Conservation (phyloP, 2,797 vertebrate species). For the Neosalanx taihuensis region DNA sequence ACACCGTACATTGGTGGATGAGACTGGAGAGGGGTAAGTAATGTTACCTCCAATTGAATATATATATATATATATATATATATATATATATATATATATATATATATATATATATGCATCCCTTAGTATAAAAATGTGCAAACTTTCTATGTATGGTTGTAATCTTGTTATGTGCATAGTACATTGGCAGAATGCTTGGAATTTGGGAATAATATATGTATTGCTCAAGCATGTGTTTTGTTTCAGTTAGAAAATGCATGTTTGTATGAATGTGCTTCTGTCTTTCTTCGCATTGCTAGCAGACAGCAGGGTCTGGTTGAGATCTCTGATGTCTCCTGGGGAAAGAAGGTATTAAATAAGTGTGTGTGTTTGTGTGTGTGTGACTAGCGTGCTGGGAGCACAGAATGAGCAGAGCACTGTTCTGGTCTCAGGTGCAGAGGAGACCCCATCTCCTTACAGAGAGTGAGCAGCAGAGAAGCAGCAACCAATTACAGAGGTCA, state of each 20-base stretch:
- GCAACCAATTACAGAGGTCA: conserved; percentile 51
- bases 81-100: neutral
- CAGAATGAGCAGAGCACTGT: conserved; percentile 14
- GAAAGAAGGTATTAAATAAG: neutral
- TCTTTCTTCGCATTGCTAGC: conserved; percentile 41
- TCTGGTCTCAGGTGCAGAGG: conserved; percentile 62
- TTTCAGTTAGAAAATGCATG: too few species aligned
- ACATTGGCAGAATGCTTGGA: too few species aligned
- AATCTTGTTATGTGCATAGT: neutral
- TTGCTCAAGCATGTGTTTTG: conserved; percentile 26
- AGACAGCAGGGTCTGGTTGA: conserved; percentile 59
- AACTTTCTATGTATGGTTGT: neutral
- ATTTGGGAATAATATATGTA: too few species aligned
- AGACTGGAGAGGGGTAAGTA: conserved; percentile 14
- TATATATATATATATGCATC: neutral
- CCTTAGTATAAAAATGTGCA: neutral
- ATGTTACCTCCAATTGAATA: neutral
- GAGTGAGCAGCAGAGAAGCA: conserved; percentile 50
- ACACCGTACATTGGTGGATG: conserved; percentile 9
- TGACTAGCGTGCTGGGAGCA: neutral
- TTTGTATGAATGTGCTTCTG: conserved; percentile 29
- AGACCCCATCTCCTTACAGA: conserved; percentile 51
- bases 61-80: neutral
- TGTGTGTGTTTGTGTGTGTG: conserved; percentile 4
- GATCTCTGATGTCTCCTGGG: conserved; percentile 31